These are phyloP conservation scores for Cyclophora punctaria DNA, from an alignment of 2,888 invertebrate genomes.

Conservation along the genomic window DNA sequence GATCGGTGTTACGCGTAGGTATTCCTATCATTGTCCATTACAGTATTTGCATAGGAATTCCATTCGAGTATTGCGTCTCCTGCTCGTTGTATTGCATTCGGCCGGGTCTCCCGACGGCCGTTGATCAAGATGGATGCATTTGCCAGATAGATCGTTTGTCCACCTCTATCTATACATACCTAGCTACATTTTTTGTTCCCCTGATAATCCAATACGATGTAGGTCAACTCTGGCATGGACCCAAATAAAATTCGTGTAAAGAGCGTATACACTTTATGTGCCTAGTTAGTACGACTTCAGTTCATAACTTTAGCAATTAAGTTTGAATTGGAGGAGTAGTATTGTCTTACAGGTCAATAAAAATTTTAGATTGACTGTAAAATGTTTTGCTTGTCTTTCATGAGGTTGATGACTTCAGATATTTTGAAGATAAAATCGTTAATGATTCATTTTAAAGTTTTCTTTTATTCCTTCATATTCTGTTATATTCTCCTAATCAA, in stretches of 20 bases:
- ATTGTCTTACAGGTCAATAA: background rate
- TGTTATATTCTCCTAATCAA: too few species aligned
- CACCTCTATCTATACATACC: conserved; percentile 15
- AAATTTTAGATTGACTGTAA: background rate
- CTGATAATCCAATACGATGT: conserved; percentile 14
- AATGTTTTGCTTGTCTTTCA: background rate
- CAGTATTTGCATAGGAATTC: conserved; percentile 43
- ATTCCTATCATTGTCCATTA: conserved; percentile 30
- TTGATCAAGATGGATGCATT: conserved; percentile 65
- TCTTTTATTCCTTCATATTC: too few species aligned
- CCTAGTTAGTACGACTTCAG: conserved; percentile 2
- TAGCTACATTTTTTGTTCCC: conserved; percentile 10
- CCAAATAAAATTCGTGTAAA: conserved; percentile 15
- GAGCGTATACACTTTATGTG: conserved; percentile 9
- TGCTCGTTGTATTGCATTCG: conserved; percentile 33
- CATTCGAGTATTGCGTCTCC: conserved; percentile 33
- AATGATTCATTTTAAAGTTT: too few species aligned
- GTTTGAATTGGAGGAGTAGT: conserved; percentile 2
- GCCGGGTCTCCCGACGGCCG: conserved; percentile 41
- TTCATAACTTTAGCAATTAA: conserved; percentile 10
- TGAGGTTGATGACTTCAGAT: too few species aligned
- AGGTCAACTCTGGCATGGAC: conserved; percentile 13
- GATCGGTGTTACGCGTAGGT: conserved; percentile 12
- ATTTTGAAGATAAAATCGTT: too few species aligned
- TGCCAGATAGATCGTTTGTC: conserved; percentile 33